These are phyloP conservation scores for Carassius auratus DNA, from an alignment of 2,113 vertebrate genomes.

Conservation along the genomic window DNA sequence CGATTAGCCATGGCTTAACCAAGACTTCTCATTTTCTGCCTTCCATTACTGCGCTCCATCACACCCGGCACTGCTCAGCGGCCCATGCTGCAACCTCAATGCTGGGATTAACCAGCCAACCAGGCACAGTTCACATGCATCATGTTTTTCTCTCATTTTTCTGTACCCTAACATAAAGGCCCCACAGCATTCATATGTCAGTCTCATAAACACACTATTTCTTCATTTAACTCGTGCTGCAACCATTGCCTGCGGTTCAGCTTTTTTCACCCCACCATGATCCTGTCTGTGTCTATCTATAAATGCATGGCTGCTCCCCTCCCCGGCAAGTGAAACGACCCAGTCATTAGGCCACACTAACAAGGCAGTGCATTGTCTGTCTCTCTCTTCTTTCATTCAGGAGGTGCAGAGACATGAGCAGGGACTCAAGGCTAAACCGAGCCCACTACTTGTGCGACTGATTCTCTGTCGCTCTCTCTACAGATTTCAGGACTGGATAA, in stretches of 20 bases:
- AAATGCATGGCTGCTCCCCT: constrained; percentile 35
- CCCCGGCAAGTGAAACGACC: constrained; percentile 27
- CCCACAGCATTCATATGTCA: constrained; percentile 14
- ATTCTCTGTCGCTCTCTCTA: constrained; percentile 4
- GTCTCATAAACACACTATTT: background rate
- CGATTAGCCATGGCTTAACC: constrained; percentile 81
- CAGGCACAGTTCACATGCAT: constrained; percentile 64
- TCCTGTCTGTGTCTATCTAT: constrained; percentile 43
- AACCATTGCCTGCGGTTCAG: constrained; percentile 23
- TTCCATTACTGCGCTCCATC: constrained; percentile 63
- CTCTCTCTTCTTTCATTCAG: constrained; percentile 40
- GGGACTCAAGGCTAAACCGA: constrained; percentile 37
- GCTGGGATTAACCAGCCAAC: constrained; percentile 66
- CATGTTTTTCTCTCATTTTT: background rate
- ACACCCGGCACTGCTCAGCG: constrained; percentile 63
- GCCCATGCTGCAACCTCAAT: constrained; percentile 65
- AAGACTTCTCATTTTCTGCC: constrained; percentile 84
- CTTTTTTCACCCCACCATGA: constrained; percentile 31
- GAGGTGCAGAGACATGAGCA: constrained; percentile 38
- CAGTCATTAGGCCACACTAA: constrained; percentile 39
- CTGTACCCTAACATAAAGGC: background rate
- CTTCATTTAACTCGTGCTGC: background rate
- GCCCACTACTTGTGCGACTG: constrained; percentile 39
- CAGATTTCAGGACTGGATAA: constrained; percentile 41
- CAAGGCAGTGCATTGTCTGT: constrained; percentile 42